phyloP scores from a whole-genome alignment of 2,797 vertebrate species.

The Lagocephalus sceleratus region DNA sequence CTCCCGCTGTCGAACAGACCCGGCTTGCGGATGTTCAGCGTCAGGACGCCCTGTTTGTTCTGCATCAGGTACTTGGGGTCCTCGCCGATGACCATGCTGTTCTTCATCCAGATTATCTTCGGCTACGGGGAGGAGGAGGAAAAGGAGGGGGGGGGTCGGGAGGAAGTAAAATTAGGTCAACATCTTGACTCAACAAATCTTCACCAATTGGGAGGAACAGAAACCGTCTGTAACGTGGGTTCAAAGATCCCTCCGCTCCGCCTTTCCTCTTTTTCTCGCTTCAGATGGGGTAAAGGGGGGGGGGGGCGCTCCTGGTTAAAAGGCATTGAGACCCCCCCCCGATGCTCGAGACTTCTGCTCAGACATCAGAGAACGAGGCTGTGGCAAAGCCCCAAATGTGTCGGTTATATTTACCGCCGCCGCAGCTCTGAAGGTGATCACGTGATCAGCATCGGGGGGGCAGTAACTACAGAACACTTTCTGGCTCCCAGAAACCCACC shows the following conservation, averaged over 20 bases:
- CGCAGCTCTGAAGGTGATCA: no score
- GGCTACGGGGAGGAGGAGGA: slow-evolving; percentile 67
- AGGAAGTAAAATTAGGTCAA: slow-evolving; percentile 59
- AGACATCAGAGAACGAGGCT: slow-evolving; percentile 20
- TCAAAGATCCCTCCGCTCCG: slow-evolving; percentile 47
- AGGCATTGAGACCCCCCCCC: slow-evolving; percentile 41
- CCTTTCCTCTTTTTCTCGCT: slow-evolving; percentile 53
- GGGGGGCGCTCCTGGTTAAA: slow-evolving; percentile 36
- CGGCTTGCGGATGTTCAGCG: slow-evolving; percentile 88
- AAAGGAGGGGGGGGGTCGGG: slow-evolving; percentile 16
- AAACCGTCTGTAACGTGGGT: slow-evolving; percentile 7
- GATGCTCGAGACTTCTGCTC: slow-evolving; percentile 10
- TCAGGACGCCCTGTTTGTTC: slow-evolving; percentile 87
- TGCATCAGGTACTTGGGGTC: slow-evolving; percentile 88
- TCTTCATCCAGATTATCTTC: slow-evolving; percentile 91
- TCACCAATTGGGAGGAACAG: slow-evolving; percentile 33
- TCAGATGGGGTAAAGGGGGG: slow-evolving; percentile 45
- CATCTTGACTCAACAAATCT: slow-evolving; percentile 58
- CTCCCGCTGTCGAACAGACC: slow-evolving; percentile 84
- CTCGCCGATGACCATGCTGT: slow-evolving; percentile 82
- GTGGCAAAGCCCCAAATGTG: background rate
- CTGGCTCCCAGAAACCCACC: background rate
- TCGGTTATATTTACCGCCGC: no score
- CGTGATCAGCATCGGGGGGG: no score
- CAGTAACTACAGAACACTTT: background rate